Evolutionary conservation across 2,797 vertebrate genomes (phyloP), one percentile per base, ranked within the genome.

Genomic region (Tarsius wallacei): DNA sequence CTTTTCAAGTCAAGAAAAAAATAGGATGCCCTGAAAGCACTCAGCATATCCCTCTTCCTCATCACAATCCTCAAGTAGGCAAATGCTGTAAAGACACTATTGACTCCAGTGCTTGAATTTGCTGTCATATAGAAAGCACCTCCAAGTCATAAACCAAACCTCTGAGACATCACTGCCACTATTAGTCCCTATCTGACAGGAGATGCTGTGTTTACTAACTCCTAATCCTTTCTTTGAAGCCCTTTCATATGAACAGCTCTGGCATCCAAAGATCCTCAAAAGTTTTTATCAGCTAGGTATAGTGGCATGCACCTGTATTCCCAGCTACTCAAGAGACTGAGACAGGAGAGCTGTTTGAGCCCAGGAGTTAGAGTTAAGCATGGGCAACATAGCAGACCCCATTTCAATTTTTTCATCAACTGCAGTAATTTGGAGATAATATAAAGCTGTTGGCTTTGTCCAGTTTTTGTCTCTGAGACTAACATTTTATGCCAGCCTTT

Each of bases 1-100:
- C 47, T 94, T 94, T 94, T 92, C 80, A 88, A 85, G 85, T 87
- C 2, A 36, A 86, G 70, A 51, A 57, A 61, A 42, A 85, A 81
- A 49, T 31, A 84, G 33, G 53, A 83, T 80, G 87, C 21, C 61
- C 31, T 47, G 47, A 85, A 81, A 36, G 7, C 53, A 87, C 74
- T 33, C 10, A 86, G 64, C 17, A 55, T 47, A 47, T 42, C 31
- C 53, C 53, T 73, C 70, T 26, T 59, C 10, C 28, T 76, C 61
- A 15, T 81, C 55, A 61, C 42, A 93, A 70, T 36, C 87, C 22
- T 63, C 73, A 90, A 33, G 33, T 15, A 95, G 90, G 57, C 33
- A 96, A 91, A 91, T 2, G 9, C 36, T 86, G 63, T 61, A 15
- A 83, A 68, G 84, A 87, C 77, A 87, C 13, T 47, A 51, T 33